Base-by-base conservation (phyloP, 2,797 vertebrate genomes). In the Morelia viridis region DNA sequence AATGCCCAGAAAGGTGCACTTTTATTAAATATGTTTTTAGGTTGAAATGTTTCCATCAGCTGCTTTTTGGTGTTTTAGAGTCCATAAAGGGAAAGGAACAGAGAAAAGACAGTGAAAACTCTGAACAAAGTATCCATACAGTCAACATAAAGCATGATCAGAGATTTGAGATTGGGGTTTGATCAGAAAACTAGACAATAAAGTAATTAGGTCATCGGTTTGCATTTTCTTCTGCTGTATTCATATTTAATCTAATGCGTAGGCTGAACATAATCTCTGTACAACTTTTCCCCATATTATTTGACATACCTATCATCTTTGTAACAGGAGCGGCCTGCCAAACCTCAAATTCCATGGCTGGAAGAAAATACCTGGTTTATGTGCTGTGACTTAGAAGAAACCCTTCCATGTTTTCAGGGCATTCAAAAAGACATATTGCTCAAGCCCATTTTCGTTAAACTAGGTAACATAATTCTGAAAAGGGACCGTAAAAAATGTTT, bases 381-480 rank as follows among this genome's bases (percentile, higher is more conserved):
- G 0, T 98, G 97, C 93, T 98, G 97, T 97, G 97, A 98, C 93
- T 96, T 98, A 90, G 97, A 98, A 92, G 95, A 98, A 92, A 94
- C 88, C 0, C 94, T 98, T 90, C 95, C 95, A 89, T 97, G 97
- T 97, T 98, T 98, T 96, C 96, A 96, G 86, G 97, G 96, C 94
- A 97, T 98, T 92, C 96, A 96, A 65, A 94, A 93, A 41, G 95
- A 98, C 85, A 96, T 98, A 65, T 85, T 96, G 92, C 95, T 94
- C 26, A 94, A 93, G 87, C 96, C 94, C 85, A 96, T 98, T 89
- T 93, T 85, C 28, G 86, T 98, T 93, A 80, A 80, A 89, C 91
- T 98, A 95, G 97, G 97, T 98, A 96, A 96, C 76, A 80, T 86
- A 41, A 87, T 93, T 53, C 88, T 64, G 13, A 92, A 24, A 7